phyloP scores from a whole-genome alignment of 2,113 vertebrate genomes.

The Siniperca chuatsi region DNA sequence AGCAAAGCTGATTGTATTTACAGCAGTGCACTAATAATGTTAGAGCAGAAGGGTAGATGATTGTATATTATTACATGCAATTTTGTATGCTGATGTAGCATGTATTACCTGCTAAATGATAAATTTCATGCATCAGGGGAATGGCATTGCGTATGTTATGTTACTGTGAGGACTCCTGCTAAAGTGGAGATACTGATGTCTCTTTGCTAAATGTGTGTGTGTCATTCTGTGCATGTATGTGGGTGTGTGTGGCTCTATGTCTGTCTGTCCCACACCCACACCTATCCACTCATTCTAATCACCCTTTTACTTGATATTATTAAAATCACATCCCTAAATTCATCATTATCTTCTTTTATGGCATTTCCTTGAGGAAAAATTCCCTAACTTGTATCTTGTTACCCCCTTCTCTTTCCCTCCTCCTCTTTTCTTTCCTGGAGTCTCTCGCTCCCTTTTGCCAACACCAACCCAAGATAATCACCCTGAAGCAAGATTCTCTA shows the following conservation, averaged over 20 bases:
- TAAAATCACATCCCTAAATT: conserved; percentile 31
- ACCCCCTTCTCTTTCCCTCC: background rate
- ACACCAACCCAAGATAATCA: conserved; percentile 54
- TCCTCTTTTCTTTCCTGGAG: conserved; percentile 30
- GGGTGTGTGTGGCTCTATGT: background rate
- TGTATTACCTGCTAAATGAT: conserved; percentile 6
- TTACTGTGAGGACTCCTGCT: background rate
- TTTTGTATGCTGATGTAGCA: conserved; percentile 9
- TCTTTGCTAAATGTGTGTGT: background rate
- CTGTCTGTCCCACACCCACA: background rate
- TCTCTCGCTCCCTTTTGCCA: conserved; percentile 25
- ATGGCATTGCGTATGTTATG: background rate
- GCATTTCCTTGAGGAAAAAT: conserved; percentile 26
- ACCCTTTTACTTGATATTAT: conserved; percentile 32
- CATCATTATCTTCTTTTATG: conserved; percentile 25
- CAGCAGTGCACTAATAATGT: conserved; percentile 10
- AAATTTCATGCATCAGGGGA: background rate
- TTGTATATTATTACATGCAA: conserved; percentile 22
- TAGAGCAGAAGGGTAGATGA: conserved; percentile 1
- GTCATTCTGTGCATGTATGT: background rate
- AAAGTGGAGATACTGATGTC: background rate
- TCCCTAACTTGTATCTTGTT: conserved; percentile 15
- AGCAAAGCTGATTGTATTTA: conserved; percentile 30
- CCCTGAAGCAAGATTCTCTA: conserved; percentile 58
- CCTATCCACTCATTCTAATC: conserved; percentile 19